Conservation (phyloP, 2,797 vertebrate species). For the Sebastes elongatus region DNA sequence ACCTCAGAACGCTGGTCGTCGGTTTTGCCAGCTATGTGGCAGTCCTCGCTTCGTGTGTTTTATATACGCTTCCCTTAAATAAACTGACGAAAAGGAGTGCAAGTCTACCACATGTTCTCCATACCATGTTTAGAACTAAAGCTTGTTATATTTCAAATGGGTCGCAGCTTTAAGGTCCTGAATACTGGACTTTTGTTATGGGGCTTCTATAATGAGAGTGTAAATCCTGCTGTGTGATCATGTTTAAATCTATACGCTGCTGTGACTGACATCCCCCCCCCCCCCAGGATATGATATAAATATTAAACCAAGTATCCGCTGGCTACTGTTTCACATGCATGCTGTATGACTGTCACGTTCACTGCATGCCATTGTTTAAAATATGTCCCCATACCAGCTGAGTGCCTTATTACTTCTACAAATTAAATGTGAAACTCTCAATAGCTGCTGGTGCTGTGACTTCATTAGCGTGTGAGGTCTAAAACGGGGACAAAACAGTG, state of each 20-base stretch:
- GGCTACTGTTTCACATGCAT: constrained; percentile 58
- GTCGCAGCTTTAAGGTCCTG: constrained; percentile 36
- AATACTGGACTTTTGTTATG: constrained; percentile 41
- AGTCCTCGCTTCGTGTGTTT: constrained; percentile 72
- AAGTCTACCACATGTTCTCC: constrained; percentile 72
- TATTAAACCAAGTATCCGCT: constrained; percentile 51
- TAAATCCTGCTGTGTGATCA: constrained; percentile 48
- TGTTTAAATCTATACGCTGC: constrained; percentile 47
- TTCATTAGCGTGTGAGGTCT: neutral
- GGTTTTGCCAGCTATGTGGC: constrained; percentile 75
- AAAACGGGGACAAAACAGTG: constrained; percentile 5
- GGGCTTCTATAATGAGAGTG: constrained; percentile 47
- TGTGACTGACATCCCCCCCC: constrained; percentile 13
- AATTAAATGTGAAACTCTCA: neutral
- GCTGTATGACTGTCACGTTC: constrained; percentile 18
- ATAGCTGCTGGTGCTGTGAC: neutral
- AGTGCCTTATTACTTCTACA: neutral
- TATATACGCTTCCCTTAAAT: constrained; percentile 82
- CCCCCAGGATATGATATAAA: constrained; percentile 39
- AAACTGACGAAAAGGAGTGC: constrained; percentile 73
- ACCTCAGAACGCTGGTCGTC: constrained; percentile 80
- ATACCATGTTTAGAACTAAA: constrained; percentile 63
- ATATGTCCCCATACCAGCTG: constrained; percentile 7
- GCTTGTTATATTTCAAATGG: constrained; percentile 51
- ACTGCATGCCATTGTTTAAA: constrained; percentile 28